These are phyloP conservation scores for Leptopilina drosophilae DNA, from an alignment of 2,888 invertebrate genomes.

Conservation along the genomic window DNA sequence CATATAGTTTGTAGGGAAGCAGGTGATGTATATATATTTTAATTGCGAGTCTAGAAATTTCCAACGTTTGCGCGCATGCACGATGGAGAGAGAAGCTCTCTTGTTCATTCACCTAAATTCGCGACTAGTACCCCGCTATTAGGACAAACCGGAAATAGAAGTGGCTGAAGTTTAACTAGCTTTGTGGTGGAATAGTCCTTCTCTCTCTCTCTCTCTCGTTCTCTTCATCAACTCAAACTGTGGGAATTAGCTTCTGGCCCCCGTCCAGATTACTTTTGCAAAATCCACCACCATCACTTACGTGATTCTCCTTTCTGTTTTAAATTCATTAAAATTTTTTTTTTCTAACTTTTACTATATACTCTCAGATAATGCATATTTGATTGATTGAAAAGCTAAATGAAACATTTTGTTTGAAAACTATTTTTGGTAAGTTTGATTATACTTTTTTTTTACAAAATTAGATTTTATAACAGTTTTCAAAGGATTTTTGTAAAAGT, in stretches of 20 bases:
- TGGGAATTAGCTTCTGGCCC: constrained; percentile 71
- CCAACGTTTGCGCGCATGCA: constrained; percentile 14
- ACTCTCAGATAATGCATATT: constrained; percentile 47
- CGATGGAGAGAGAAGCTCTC: constrained; percentile 2
- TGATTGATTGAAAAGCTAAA: background rate
- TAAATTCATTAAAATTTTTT: constrained; percentile 57
- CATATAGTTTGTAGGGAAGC: background rate
- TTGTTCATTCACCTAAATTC: constrained; percentile 43
- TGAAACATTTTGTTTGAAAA: too few species aligned
- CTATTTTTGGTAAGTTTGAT: too few species aligned
- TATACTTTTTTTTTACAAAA: too few species aligned
- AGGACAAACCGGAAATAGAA: constrained; percentile 70
- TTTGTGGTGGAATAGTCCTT: constrained; percentile 61
- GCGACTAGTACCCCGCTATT: constrained; percentile 59
- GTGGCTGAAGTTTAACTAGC: constrained; percentile 71
- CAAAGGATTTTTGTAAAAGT: too few species aligned
- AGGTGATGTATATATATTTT: constrained; percentile 34
- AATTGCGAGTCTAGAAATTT: constrained; percentile 19
- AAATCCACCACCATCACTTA: constrained; percentile 42
- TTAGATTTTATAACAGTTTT: too few species aligned
- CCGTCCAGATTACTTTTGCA: constrained; percentile 70
- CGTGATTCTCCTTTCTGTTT: constrained; percentile 37
- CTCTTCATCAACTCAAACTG: constrained; percentile 73
- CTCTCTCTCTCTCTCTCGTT: constrained; percentile 51
- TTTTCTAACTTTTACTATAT: constrained; percentile 40